Conservation (phyloP, 1,140 invertebrate species). For the Solen grandis region DNA sequence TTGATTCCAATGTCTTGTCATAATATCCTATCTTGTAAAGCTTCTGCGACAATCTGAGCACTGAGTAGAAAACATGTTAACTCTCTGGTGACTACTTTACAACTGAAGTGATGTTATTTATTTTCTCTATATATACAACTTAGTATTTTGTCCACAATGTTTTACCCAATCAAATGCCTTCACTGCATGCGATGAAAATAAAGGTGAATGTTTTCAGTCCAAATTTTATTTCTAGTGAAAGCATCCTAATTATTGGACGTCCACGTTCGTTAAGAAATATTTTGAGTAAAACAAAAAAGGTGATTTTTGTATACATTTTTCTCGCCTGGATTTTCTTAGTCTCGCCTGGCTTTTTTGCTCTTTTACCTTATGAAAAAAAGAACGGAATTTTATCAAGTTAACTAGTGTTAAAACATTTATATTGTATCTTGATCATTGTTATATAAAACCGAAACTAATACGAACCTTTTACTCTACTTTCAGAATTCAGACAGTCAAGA, state of each 20-base stretch:
- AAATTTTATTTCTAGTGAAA: no score
- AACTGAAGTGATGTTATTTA: not conserved
- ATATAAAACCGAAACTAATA: not conserved
- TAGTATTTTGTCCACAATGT: not conserved
- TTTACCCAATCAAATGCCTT: no score
- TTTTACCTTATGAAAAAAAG: not conserved
- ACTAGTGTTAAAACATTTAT: not conserved
- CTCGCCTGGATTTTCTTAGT: no score
- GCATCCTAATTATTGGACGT: no score
- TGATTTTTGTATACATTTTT: no score
- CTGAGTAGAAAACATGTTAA: not conserved
- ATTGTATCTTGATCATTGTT: not conserved
- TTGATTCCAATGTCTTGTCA: conserved; percentile 15
- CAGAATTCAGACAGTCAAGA: not conserved
- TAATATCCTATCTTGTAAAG: conserved; percentile 13
- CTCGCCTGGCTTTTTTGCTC: not conserved
- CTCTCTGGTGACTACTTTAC: not conserved
- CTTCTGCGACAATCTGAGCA: conserved; percentile 4
- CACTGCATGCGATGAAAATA: no score
- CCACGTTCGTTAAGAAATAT: no score
- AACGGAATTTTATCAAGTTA: not conserved
- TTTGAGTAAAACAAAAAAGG: no score
- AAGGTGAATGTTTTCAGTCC: no score
- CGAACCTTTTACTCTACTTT: not conserved
- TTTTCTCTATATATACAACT: not conserved